Evolutionary conservation across 2,888 invertebrate species (phyloP), one percentile per base, ranked within the genome.

Genomic region (Perdita meconis): DNA sequence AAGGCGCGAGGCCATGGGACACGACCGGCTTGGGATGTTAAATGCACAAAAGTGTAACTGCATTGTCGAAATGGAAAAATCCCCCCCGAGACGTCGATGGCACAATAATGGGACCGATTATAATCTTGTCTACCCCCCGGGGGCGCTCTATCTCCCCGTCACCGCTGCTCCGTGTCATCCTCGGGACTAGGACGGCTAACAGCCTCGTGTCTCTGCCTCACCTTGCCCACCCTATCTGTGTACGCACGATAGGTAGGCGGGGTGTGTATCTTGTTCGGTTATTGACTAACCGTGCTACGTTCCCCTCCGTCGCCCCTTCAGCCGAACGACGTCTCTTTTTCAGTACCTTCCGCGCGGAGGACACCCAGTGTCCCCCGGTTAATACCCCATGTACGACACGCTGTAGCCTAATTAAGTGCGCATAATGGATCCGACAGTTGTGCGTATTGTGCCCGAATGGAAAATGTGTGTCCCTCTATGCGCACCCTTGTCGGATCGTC

Each of bases 91-190:
- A 91, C 88, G 91, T 91, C 91, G 92, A 92, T 92, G 91, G 90
- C 89, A 92, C 91, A 92, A 92, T 92, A 92, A 92, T 92, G 91
- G 92, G 87, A 87, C 91, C 92, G 92, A 92, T 92, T 92, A 92
- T 92, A 92, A 92, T 92, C 92, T 92, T 89, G 92, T 92, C 92
- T 92, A 90, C 92, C 92, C 90, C 92, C 92, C 80, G 87, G 91
- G 89, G 87, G 71, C 61, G 24, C 40, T 19, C 61, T 71, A 38
- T 57, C 53, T 72, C 64, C 42, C 57, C 74, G 22, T 47, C 68
- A 44, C 61, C 42, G 53, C 51, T 55, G 59, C 50, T 47, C 57
- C 67, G 69, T 81, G 73, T 78, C 80, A 67, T 75, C 80, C 75
- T 72, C 50, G 53, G n/a, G 50, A 66, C 70, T 64, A 55, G 53